phyloP scores from a whole-genome alignment of 2,888 invertebrate genomes.

The Syrista parreyssii region DNA sequence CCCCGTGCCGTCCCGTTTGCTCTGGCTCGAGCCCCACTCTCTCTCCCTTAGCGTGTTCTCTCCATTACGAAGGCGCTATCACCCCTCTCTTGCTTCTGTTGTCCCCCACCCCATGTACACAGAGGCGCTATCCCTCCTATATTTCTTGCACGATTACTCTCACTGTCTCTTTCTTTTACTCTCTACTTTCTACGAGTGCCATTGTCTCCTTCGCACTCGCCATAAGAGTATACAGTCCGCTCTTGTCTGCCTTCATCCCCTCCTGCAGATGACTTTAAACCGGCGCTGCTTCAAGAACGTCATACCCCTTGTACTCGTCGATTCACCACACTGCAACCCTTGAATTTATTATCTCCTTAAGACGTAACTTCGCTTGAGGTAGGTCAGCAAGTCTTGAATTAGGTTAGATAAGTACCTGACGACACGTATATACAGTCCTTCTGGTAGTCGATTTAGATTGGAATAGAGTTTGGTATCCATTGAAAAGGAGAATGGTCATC shows the following conservation, averaged over 20 bases:
- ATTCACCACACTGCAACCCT: slow-evolving; percentile 18
- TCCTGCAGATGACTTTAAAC: neutral
- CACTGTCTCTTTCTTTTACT: neutral
- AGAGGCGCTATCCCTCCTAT: neutral
- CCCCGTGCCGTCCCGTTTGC: neutral
- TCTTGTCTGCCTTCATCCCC: neutral
- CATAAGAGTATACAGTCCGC: neutral
- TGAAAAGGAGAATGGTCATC: neutral
- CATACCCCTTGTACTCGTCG: neutral
- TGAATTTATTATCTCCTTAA: slow-evolving; percentile 48
- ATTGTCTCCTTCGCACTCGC: slow-evolving; percentile 5
- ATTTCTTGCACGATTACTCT: slow-evolving; percentile 1
- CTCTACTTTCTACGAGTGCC: slow-evolving; percentile 1
- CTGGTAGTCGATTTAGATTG: neutral
- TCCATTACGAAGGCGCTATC: slow-evolving; percentile 8
- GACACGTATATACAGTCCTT: neutral
- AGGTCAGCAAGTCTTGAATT: slow-evolving; percentile 40
- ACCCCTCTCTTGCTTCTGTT: slow-evolving; percentile 14
- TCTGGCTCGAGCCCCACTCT: slow-evolving; percentile 6
- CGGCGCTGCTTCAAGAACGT: neutral
- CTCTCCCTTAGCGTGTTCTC: slow-evolving; percentile 18
- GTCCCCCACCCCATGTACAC: neutral
- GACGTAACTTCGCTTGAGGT: slow-evolving; percentile 49
- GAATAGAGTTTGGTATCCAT: neutral
- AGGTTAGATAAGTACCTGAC: neutral